A percentile compares a stretch with the other conserved stretches of the same genome.
phyloP scores from a whole-genome alignment of 2,797 vertebrate genomes.

The Sebastes vulpes region DNA sequence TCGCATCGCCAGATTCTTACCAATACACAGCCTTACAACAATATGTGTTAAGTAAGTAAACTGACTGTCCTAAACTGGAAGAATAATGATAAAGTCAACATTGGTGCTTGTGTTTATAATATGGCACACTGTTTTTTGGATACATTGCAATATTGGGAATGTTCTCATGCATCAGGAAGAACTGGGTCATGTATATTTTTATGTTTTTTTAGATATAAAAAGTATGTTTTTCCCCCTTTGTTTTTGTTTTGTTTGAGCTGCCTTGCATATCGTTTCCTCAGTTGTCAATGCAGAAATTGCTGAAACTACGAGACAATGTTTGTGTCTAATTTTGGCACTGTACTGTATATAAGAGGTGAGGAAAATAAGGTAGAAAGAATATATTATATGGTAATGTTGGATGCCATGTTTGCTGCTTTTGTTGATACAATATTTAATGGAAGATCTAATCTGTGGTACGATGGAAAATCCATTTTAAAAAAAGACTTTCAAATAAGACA shows the following conservation, averaged over 20 bases:
- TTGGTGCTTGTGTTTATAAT: neutral
- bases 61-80: neutral
- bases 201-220: constrained; percentile 8
- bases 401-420: neutral
- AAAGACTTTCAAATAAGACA: neutral
- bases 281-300: constrained; percentile 1
- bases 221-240: neutral
- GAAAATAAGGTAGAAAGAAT: neutral
- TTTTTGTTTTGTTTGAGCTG: neutral
- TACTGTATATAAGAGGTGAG: neutral
- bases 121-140: constrained; percentile 18
- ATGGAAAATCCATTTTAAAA: neutral
- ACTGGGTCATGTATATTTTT: constrained; percentile 47
- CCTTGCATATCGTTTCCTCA: constrained; percentile 7
- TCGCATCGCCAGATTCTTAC: neutral
- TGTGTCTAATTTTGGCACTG: neutral
- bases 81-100: neutral
- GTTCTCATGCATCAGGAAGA: constrained; percentile 17
- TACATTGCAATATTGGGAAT: neutral
- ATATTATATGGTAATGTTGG: neutral
- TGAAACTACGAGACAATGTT: constrained; percentile 6
- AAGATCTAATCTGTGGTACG: neutral
- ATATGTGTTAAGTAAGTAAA: neutral
- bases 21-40: too few species aligned
- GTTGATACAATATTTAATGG: neutral